Evolutionary conservation across 2,113 vertebrate genomes (phyloP).

Genomic region (Hoplias malabaricus): DNA sequence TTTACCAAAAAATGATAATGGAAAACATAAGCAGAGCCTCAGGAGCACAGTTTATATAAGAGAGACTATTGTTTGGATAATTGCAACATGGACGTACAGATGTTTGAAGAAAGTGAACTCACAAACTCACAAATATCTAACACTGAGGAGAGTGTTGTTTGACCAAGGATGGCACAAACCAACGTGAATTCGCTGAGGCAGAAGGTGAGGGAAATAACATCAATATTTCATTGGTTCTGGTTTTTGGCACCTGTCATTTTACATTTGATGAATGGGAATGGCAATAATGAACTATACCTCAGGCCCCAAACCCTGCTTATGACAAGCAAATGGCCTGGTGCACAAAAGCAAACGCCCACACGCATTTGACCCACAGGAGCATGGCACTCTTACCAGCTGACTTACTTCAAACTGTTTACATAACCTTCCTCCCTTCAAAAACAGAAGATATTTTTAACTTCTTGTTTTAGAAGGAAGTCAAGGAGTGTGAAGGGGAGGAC

Average conservation of each 20-base stretch:
- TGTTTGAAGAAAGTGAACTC: not conserved
- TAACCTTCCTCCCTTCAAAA: not conserved
- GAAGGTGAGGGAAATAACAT: not conserved
- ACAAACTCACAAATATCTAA: not conserved
- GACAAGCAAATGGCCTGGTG: not conserved
- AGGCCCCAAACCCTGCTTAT: constrained; percentile 12
- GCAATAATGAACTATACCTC: constrained; percentile 22
- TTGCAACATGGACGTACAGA: not conserved
- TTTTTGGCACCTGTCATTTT: constrained; percentile 7
- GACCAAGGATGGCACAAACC: not conserved
- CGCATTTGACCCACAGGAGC: constrained; percentile 7
- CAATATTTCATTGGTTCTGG: constrained; percentile 4
- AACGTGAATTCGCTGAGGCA: not conserved
- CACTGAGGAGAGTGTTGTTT: not conserved
- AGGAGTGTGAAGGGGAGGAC: not conserved
- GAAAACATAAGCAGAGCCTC: constrained; percentile 10
- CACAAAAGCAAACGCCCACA: constrained; percentile 19
- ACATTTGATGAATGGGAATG: constrained; percentile 12
- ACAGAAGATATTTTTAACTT: not conserved
- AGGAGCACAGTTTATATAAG: constrained; percentile 4
- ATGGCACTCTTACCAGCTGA: not conserved
- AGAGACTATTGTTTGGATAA: constrained; percentile 8
- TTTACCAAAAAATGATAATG: not conserved
- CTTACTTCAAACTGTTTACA: constrained; percentile 21
- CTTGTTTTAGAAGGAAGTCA: not conserved